Base-by-base conservation (phyloP, 1,140 invertebrate genomes). In the Drosophila leontia region DNA sequence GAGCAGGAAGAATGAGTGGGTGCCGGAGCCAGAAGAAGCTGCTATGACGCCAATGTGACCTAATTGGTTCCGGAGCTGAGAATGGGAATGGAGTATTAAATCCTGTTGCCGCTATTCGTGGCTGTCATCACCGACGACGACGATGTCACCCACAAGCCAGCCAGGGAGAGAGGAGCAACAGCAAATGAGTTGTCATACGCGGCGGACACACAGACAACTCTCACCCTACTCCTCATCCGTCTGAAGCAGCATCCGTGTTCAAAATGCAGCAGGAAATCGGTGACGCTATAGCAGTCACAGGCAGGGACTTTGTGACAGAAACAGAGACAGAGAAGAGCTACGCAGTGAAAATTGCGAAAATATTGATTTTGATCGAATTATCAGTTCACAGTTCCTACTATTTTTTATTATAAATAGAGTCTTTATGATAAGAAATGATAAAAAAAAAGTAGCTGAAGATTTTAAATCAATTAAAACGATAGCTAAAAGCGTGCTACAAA, bases 121-220 rank as follows among this genome's bases (percentile, higher is more conserved):
- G 70, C 58, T 68, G 37, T 81, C 78, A 62, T 70, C 69, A 47
- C 75, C 68, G n/a, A 32, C 80, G 84, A 32, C 80, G 83, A 65
- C 80, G 80, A 80, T 80, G 72, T 87, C 79, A 87, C 83, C 83
- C 83, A 87, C 80, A 83, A 62, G 61, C 34, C 35, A 44, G 29
- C 29, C 41, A 71, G 41, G 47, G 42, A 50, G 51, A 58, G 42
- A 44, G 51, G 19, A 23, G 19, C 68, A 84, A 78, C 77, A 87
- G 80, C 62, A 77, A 82, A 86, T 79, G 42, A 82, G 83, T 80
- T 86, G 83, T 85, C 78, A 78, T 67, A 74, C 58, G 61, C 37
- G 23, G 61, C 37, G 23, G n/a, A 6, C 17, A 32, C 17, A n/a
- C 23, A n/a, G 13, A 32, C 56, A 29, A 55, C 34, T 23, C 34